Percentiles rank a stretch among this genome's conserved stretches.
These are phyloP conservation scores for Therioaphis trifolii DNA, from an alignment of 2,888 invertebrate species.

Conservation along the genomic window DNA sequence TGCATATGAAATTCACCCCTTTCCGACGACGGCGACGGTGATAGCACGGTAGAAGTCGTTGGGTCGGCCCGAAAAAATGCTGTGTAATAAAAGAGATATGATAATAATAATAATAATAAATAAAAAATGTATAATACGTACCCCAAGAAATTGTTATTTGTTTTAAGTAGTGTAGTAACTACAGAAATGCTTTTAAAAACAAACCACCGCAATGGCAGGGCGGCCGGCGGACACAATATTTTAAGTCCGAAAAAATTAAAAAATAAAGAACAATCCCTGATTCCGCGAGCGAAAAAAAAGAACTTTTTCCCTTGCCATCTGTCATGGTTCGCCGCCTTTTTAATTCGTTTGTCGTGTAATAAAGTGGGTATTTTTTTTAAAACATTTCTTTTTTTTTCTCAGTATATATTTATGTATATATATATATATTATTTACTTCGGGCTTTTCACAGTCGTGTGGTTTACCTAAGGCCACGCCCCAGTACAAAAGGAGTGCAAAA, in stretches of 20 bases:
- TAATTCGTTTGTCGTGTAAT: constrained; percentile 63
- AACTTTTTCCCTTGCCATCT: constrained; percentile 56
- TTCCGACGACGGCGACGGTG: background rate
- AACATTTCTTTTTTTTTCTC: constrained; percentile 36
- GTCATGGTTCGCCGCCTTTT: constrained; percentile 63
- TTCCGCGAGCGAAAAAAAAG: constrained; percentile 40
- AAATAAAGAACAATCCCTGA: constrained; percentile 52
- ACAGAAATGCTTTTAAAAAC: constrained; percentile 49
- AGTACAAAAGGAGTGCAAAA: constrained; percentile 29
- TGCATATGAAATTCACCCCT: constrained; percentile 56
- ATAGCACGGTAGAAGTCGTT: background rate
- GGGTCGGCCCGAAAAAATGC: constrained; percentile 57
- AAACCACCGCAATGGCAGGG: constrained; percentile 22
- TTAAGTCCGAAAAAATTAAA: constrained; percentile 59
- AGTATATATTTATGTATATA: background rate
- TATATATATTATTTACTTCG: constrained; percentile 31
- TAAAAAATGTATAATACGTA: constrained; percentile 26
- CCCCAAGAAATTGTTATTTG: constrained; percentile 48
- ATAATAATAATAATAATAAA: constrained; percentile 27
- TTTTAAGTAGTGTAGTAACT: constrained; percentile 51
- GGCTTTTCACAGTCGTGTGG: constrained; percentile 59
- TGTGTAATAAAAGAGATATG: constrained; percentile 55
- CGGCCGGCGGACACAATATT: constrained; percentile 53
- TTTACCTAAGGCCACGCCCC: constrained; percentile 62
- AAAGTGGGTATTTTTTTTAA: constrained; percentile 56